A percentile compares a stretch with the other conserved stretches of the same genome.
Conservation (phyloP, 53 echinoderm and acorn worm species). For the Arbacia lixula region DNA sequence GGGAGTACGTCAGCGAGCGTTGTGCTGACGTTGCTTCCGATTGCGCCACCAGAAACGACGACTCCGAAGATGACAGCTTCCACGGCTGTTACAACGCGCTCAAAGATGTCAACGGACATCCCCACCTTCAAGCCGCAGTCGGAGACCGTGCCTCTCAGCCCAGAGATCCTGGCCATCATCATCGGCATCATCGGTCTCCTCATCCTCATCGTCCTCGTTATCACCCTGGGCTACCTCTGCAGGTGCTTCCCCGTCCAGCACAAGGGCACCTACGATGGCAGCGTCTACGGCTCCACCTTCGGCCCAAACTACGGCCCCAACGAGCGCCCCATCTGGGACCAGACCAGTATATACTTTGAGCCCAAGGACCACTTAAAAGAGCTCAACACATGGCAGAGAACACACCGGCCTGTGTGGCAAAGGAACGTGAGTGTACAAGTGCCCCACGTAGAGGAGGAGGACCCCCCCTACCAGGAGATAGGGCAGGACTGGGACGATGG, state of each 20-base stretch:
- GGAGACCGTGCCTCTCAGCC: slow-evolving; percentile 47
- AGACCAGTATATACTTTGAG: slow-evolving; percentile 94
- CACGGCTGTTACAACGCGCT: slow-evolving; percentile 26
- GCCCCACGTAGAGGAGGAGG: slow-evolving; percentile 78
- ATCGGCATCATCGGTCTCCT: slow-evolving; percentile 83
- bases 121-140: slow-evolving; percentile 14
- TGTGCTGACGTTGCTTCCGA: slow-evolving; percentile 42
- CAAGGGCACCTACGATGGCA: slow-evolving; percentile 71
- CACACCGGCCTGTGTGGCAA: slow-evolving; percentile 81
- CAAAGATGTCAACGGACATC: slow-evolving; percentile 25
- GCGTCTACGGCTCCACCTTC: slow-evolving; percentile 81
- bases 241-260: slow-evolving; percentile 76
- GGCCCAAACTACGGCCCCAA: slow-evolving; percentile 73
- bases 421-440: slow-evolving; percentile 89
- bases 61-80: slow-evolving; percentile 48
- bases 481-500: slow-evolving; percentile 97
- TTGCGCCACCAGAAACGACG: slow-evolving; percentile 16
- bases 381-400: slow-evolving; percentile 81
- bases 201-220: slow-evolving; percentile 76
- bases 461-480: slow-evolving; percentile 88
- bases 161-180: slow-evolving; percentile 77
- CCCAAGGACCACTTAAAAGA: slow-evolving; percentile 90
- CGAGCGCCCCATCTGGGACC: slow-evolving; percentile 80
- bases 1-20: slow-evolving; percentile 57
- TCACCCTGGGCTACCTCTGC: slow-evolving; percentile 79